Conservation (phyloP, 2,797 vertebrate genomes). For the Amblyopsis hoosieri region DNA sequence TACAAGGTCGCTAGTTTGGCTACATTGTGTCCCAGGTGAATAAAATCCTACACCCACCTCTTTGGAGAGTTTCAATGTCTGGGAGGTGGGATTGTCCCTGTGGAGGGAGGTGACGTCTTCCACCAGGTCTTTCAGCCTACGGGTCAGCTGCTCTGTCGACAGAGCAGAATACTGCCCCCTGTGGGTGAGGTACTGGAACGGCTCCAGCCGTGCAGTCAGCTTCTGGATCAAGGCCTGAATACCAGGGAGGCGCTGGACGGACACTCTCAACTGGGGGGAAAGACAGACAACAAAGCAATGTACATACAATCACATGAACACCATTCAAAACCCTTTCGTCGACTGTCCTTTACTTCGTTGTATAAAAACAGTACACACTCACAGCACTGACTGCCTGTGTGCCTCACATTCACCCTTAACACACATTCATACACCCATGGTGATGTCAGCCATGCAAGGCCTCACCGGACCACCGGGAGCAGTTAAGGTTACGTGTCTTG, state of each 20-base stretch:
- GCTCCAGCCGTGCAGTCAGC: constrained; percentile 54
- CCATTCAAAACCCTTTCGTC: no score
- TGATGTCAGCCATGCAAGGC: no score
- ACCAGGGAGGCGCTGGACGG: constrained; percentile 47
- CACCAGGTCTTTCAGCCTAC: constrained; percentile 63
- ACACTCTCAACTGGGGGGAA: constrained; percentile 47
- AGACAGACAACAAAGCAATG: background rate
- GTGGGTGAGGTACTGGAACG: constrained; percentile 59
- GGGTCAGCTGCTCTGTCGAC: constrained; percentile 48
- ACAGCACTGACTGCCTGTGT: no score
- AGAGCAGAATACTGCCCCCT: constrained; percentile 60
- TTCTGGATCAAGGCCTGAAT: constrained; percentile 52
- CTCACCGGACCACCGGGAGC: no score
- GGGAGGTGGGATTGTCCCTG: constrained; percentile 23
- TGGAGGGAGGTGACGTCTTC: constrained; percentile 40
- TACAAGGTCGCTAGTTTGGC: no score
- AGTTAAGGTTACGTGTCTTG: no score
- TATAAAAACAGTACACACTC: no score
- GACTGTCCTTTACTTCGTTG: no score
- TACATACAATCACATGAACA: no score
- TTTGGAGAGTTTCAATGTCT: constrained; percentile 51
- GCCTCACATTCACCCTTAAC: no score
- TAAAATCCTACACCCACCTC: constrained; percentile 53
- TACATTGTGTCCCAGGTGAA: background rate
- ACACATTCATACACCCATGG: no score